A percentile compares a stretch with the other conserved stretches of the same genome.
Conservation (phyloP, 2,797 vertebrate genomes). For the Sparus aurata region DNA sequence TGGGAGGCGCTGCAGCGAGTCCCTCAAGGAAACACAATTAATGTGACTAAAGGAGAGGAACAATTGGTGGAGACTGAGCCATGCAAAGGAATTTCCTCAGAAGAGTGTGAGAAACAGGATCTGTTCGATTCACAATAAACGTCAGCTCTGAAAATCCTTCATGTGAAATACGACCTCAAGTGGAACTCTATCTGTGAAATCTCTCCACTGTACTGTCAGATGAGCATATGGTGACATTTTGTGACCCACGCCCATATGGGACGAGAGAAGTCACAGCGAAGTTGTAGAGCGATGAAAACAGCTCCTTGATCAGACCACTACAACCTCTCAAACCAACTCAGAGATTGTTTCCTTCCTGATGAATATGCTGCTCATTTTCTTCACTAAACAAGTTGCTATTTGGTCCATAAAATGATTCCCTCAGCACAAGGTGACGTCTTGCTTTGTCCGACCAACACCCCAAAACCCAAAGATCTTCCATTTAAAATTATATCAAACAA, state of each 20-base stretch:
- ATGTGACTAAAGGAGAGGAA: slow-evolving; percentile 51
- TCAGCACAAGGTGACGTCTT: background rate
- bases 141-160: slow-evolving; percentile 12
- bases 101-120: slow-evolving; percentile 35
- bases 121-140: background rate
- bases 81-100: slow-evolving; percentile 65
- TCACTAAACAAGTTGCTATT: background rate
- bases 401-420: background rate
- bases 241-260: background rate
- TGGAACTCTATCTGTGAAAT: slow-evolving; percentile 34
- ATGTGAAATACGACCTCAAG: slow-evolving; percentile 41
- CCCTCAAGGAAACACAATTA: slow-evolving; percentile 56
- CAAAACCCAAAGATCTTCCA: background rate
- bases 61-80: slow-evolving; percentile 52
- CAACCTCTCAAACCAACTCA: slow-evolving; percentile 12
- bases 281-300: slow-evolving; percentile 11
- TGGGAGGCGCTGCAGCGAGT: slow-evolving; percentile 42
- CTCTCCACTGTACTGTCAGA: slow-evolving; percentile 13
- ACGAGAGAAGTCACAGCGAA: slow-evolving; percentile 13
- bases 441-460: background rate
- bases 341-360: background rate
- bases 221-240: slow-evolving; percentile 8
- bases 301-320: background rate
- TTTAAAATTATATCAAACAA: background rate
- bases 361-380: background rate